Percentiles rank a stretch among this genome's conserved stretches.
phyloP scores from a whole-genome alignment of 2,888 invertebrate species.

The Omphaloscelis lunosa region DNA sequence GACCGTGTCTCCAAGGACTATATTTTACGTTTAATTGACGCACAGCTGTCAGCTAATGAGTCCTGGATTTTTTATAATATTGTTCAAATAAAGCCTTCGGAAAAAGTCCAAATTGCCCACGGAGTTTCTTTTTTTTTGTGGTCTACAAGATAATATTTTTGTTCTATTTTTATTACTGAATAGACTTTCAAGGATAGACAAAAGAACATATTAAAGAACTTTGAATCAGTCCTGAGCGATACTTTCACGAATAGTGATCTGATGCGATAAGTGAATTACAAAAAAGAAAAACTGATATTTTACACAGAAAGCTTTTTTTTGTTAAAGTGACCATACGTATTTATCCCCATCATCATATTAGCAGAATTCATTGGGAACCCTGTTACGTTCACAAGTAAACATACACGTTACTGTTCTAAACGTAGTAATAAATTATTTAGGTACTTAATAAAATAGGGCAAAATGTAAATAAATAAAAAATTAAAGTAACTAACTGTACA shows the following conservation, averaged over 20 bases:
- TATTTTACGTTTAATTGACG: constrained; percentile 90
- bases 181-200: not conserved
- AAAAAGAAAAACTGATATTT: not conserved
- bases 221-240: not conserved
- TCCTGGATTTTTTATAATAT: constrained; percentile 84
- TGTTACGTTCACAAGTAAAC: not conserved
- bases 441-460: constrained; percentile 1
- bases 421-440: not conserved
- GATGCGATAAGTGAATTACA: too few relatives aligned
- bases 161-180: constrained; percentile 11
- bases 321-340: not conserved
- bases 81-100: constrained; percentile 69
- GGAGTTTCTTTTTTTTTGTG: constrained; percentile 26
- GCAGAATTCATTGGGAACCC: not conserved
- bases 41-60: constrained; percentile 89
- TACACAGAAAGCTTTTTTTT: not conserved
- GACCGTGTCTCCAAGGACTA: constrained; percentile 82
- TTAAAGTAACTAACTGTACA: constrained; percentile 24
- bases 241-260: not conserved
- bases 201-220: not conserved
- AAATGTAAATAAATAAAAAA: constrained; percentile 5
- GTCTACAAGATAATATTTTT: constrained; percentile 30
- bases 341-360: too few relatives aligned
- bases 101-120: constrained; percentile 57
- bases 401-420: not conserved